Percentiles rank a stretch among this genome's conserved stretches.
These are phyloP conservation scores for Sebastes hubbsi DNA, from an alignment of 2,797 vertebrate species.

Conservation along the genomic window DNA sequence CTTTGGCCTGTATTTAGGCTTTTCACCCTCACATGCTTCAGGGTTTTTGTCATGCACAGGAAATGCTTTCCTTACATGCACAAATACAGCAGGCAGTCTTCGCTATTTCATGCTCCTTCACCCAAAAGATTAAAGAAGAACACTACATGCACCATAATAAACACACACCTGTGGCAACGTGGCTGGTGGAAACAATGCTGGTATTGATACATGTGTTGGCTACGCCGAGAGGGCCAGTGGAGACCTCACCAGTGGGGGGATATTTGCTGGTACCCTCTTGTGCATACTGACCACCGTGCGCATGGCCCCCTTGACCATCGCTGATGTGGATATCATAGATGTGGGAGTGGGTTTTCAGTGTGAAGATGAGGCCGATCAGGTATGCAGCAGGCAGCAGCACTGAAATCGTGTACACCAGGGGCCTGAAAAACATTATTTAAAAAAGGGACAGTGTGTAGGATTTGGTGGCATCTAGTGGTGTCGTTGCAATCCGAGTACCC, in stretches of 20 bases:
- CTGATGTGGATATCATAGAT: conserved; percentile 90
- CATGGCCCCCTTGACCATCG: conserved; percentile 77
- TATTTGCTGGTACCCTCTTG: conserved; percentile 21
- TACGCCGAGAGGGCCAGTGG: conserved; percentile 10
- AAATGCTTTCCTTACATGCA: neutral
- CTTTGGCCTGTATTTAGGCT: neutral
- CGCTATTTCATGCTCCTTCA: neutral
- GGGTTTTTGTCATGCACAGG: conserved; percentile 27
- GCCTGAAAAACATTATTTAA: conserved; percentile 57
- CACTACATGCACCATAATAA: neutral
- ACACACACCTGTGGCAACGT: conserved; percentile 48
- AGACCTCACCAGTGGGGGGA: conserved; percentile 36
- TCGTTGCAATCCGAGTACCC: too few species aligned
- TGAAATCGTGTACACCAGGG: conserved; percentile 87
- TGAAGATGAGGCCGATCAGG: conserved; percentile 88
- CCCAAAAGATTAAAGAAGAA: neutral
- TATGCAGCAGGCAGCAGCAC: conserved; percentile 87
- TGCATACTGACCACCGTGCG: conserved; percentile 74
- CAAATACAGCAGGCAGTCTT: conserved; percentile 5
- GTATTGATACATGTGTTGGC: conserved; percentile 59
- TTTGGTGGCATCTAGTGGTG: too few species aligned
- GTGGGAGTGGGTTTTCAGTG: conserved; percentile 89
- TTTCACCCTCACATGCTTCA: conserved; percentile 1
- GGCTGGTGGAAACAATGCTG: conserved; percentile 33
- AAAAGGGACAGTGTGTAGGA: too few species aligned